Evolutionary conservation across 1,140 invertebrate genomes (phyloP).

Genomic region (Prorops nasuta): DNA sequence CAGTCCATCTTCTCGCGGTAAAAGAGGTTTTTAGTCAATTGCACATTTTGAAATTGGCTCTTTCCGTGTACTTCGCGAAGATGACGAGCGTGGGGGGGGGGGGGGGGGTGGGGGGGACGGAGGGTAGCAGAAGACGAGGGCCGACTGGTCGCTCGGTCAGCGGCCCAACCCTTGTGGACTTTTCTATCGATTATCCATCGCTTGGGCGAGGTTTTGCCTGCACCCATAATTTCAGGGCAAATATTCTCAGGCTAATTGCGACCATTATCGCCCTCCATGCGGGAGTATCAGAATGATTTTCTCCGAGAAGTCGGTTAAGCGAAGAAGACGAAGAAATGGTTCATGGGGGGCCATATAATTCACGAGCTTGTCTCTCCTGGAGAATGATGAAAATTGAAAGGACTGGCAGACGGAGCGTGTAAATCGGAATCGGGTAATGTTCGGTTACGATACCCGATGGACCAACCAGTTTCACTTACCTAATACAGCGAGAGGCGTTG

Average conservation of each 20-base stretch:
- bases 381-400: no score
- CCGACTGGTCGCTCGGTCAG: constrained; percentile 16
- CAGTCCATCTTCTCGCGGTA: no score
- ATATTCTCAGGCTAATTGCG: constrained; percentile 52
- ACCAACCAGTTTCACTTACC: constrained; percentile 38
- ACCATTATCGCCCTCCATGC: no score
- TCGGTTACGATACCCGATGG: constrained; percentile 31
- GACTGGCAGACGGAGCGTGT: constrained; percentile 9
- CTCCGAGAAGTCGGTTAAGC: background rate
- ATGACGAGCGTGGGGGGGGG: background rate
- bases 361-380: no score
- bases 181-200: constrained; percentile 56
- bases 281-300: background rate
- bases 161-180: constrained; percentile 55
- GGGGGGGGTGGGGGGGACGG: background rate
- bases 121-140: background rate
- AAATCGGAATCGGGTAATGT: constrained; percentile 19
- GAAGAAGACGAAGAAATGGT: background rate
- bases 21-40: no score
- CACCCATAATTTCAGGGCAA: constrained; percentile 48
- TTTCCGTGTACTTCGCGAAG: no score
- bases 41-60: no score
- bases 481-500: constrained; percentile 20
- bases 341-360: no score
- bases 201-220: constrained; percentile 44